Base-by-base conservation (phyloP, 2,113 vertebrate genomes). In the Columbina picui region DNA sequence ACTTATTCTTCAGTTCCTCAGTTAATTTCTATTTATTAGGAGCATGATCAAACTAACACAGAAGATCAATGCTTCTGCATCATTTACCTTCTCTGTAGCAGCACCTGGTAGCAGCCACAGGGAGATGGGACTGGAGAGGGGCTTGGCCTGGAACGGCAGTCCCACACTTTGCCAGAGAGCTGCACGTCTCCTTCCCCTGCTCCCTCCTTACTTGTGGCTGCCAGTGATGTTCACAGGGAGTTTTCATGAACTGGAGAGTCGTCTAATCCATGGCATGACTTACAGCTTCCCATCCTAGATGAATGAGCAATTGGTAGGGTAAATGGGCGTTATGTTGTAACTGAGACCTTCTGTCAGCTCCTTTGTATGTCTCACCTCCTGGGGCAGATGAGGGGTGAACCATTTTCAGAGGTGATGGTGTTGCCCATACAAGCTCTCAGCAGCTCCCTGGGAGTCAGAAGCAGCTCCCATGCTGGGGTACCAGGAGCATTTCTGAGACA, bases 271-370 rank as follows among this genome's bases (percentile, higher is more conserved):
- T 70, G 86, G 41, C 36, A n/a, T 61, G 64, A 81, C 43, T 97
- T 79, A 69, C 6, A 43, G 71, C 9, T 34, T 79, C 85, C 32
- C 0, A 1, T 77, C 96, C 82, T 70, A 45, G 78, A 52, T 67
- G 92, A 91, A 77, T 29, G 49, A 88, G 84, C 63, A 9, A 71
- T 69, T 94, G 83, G 76, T 63, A 75, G 61, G 55, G 52, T 68
- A 91, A 87, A 84, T 17, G 29, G 78, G 74, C 29, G 49, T 65
- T 53, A 25, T 18, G 3, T 81, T 80, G 61, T 67, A 78, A 61
- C 25, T 0, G 1, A 68, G 22, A 65, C 57, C 47, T 93, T 10
- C 7, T 3, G 2, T 19, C 4, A 1, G 11, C 25, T 56, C 2
- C 2, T 77, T 84, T 78, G 53, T 84, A 27, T 12, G 22, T 57